Evolutionary conservation across 64 coral and sea anemone species (phyloP), one percentile per base, ranked within the genome.

Genomic region (Astreopora myriophthalma): DNA sequence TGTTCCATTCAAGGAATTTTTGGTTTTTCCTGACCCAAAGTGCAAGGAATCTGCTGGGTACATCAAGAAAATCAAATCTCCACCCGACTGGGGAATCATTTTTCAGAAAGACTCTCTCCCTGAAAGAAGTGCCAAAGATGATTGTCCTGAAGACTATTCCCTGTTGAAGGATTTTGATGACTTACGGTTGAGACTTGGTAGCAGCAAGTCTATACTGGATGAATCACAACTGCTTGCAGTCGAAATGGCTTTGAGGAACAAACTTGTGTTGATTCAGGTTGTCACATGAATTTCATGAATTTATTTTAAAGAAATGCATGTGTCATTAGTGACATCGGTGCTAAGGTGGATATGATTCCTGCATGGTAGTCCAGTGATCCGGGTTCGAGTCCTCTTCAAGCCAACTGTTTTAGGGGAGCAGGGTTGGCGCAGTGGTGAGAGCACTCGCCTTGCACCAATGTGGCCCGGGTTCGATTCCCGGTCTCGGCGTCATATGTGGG

Each of bases 241-340:
- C 22, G 85, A 94, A 39, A 29, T 88, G 48, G 92, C 86, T 17
- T 71, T 98, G 29, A 79, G 76, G 19, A 90, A 94, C 60, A 89
- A 78, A n/a, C 49, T 98, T 20, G 88, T 89, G 10, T 73, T 98
- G 27, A 94, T 95, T 39, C 94, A 95, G 94, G 94, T 95, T 35
- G 34, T 14, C 20, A 34, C 10, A 7, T 16, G 32, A 34, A 29
- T 0, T 44, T 63, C 6, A 8, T 8, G 17, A 36, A 19, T 38
- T 71, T 46, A 12, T 27, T 9, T 42, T 2, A 26, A 1, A 8
- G 39, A 40, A 44, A 12, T n/a, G n/a, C n/a, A n/a, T n/a, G n/a
- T n/a, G n/a, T n/a, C n/a, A n/a, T n/a, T n/a, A n/a, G n/a, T n/a
- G n/a, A n/a, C n/a, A n/a, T n/a, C n/a, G n/a, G n/a, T n/a, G n/a